Evolutionary conservation across 2,797 vertebrate genomes (phyloP).

Genomic region (Chelon auratus): DNA sequence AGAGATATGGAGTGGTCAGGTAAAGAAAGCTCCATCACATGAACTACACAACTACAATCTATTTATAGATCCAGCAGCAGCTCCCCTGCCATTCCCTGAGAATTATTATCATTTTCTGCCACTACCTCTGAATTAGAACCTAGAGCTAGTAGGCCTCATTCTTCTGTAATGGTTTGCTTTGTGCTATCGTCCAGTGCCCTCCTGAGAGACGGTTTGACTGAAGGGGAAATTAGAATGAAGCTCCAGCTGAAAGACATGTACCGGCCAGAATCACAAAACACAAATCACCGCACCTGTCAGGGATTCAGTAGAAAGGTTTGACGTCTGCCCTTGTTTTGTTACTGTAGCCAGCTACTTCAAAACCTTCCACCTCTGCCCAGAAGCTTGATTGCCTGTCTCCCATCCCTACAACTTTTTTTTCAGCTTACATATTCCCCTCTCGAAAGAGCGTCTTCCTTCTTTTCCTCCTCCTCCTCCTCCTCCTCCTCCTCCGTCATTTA

Average conservation of each 20-base stretch:
- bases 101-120: slow-evolving; percentile 76
- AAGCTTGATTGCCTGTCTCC: slow-evolving; percentile 38
- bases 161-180: slow-evolving; percentile 75
- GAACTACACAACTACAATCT: slow-evolving; percentile 64
- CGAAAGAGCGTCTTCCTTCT: not conserved
- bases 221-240: slow-evolving; percentile 58
- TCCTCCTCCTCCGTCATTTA: slow-evolving; percentile 2
- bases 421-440: slow-evolving; percentile 2
- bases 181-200: slow-evolving; percentile 66
- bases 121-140: slow-evolving; percentile 75
- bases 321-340: slow-evolving; percentile 63
- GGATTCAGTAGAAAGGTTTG: slow-evolving; percentile 42
- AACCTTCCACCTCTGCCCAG: slow-evolving; percentile 31
- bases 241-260: slow-evolving; percentile 64
- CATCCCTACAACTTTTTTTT: slow-evolving; percentile 20
- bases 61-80: slow-evolving; percentile 77
- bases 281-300: slow-evolving; percentile 71
- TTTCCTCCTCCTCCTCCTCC: not conserved
- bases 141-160: slow-evolving; percentile 53
- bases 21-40: slow-evolving; percentile 58
- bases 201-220: slow-evolving; percentile 62
- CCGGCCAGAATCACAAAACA: slow-evolving; percentile 58
- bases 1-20: slow-evolving; percentile 44
- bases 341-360: slow-evolving; percentile 37
- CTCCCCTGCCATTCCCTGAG: slow-evolving; percentile 63